Evolutionary conservation across 2,888 invertebrate species (phyloP).

Genomic region (Volucella inflata): DNA sequence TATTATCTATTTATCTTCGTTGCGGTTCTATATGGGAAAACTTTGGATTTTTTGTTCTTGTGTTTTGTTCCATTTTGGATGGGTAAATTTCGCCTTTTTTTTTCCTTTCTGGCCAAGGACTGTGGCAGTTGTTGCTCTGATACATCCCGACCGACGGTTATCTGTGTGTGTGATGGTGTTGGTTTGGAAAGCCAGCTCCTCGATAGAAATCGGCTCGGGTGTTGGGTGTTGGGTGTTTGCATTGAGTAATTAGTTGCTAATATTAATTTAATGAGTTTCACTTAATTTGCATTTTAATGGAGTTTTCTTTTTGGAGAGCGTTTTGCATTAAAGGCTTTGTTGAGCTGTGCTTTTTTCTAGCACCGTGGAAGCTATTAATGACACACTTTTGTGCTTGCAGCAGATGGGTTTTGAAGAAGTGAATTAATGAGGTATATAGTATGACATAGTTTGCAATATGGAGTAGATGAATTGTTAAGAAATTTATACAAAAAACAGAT

Average conservation of each 20-base stretch:
- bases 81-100: conserved; percentile 39
- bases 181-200: conserved; percentile 23
- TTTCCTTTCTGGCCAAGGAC: neutral
- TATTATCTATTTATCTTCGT: conserved; percentile 78
- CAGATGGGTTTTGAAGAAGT: conserved; percentile 44
- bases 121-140: conserved; percentile 61
- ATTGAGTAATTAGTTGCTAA: conserved; percentile 75
- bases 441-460: conserved; percentile 25
- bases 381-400: conserved; percentile 42
- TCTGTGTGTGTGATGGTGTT: conserved; percentile 15
- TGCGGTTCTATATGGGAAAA: conserved; percentile 76
- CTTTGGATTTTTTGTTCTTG: conserved; percentile 40
- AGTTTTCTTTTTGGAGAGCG: conserved; percentile 33
- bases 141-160: conserved; percentile 30
- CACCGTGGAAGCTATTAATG: conserved; percentile 57
- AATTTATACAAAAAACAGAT: too few relatives aligned
- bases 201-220: conserved; percentile 35
- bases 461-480: too few relatives aligned
- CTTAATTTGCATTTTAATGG: conserved; percentile 75
- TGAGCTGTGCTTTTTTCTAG: conserved; percentile 24
- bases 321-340: conserved; percentile 45
- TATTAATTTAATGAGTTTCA: conserved; percentile 75
- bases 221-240: conserved; percentile 47
- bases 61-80: conserved; percentile 19
- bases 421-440: conserved; percentile 55